These are phyloP conservation scores for Brenthis ino DNA, from an alignment of 2,888 invertebrate genomes.

Conservation along the genomic window DNA sequence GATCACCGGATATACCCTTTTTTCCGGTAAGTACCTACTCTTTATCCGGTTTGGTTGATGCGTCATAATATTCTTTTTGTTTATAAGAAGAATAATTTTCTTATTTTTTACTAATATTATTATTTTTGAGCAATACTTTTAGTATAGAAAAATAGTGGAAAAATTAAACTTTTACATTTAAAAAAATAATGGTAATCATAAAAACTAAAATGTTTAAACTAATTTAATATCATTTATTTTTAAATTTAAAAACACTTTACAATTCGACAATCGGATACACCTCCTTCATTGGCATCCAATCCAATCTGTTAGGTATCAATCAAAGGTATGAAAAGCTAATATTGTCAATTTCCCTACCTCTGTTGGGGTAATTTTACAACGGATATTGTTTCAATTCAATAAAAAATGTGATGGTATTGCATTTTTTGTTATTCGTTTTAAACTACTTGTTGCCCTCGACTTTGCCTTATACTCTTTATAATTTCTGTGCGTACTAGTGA, in stretches of 20 bases:
- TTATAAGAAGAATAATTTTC: no score
- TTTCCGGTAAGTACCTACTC: no score
- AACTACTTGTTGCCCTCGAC: neutral
- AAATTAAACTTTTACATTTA: no score
- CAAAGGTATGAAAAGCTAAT: constrained; percentile 49
- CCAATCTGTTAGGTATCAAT: constrained; percentile 33
- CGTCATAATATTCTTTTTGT: no score
- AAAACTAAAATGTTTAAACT: no score
- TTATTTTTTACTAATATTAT: no score
- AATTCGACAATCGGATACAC: constrained; percentile 14
- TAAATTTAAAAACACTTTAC: constrained; percentile 5
- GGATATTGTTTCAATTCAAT: constrained; percentile 45
- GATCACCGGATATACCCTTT: no score
- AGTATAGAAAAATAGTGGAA: no score
- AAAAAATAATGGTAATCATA: no score
- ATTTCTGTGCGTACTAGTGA: neutral
- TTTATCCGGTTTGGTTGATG: no score
- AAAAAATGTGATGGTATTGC: constrained; percentile 41
- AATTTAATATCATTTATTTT: no score
- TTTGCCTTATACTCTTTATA: neutral
- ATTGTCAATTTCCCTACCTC: constrained; percentile 56
- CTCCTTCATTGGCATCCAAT: constrained; percentile 19
- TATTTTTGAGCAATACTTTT: no score
- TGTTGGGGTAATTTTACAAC: constrained; percentile 45
- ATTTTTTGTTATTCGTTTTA: constrained; percentile 23